phyloP scores from a whole-genome alignment of 2,797 vertebrate species.

The Epinephelus coioides region DNA sequence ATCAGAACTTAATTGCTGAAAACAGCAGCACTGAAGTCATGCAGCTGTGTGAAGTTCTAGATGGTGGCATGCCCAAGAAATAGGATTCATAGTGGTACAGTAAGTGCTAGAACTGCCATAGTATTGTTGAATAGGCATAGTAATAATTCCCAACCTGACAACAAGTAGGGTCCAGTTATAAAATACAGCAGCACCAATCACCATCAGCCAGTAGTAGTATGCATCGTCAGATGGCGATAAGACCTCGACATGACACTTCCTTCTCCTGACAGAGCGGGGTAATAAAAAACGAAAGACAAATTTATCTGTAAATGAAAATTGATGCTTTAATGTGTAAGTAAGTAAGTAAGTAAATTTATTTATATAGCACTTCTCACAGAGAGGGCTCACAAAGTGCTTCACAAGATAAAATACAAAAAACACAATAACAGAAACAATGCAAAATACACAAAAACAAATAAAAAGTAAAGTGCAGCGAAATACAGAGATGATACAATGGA shows the following conservation, averaged over 20 bases:
- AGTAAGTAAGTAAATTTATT: too few relatives aligned
- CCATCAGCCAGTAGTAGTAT: conserved; percentile 93
- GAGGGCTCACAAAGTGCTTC: too few relatives aligned
- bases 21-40: not conserved
- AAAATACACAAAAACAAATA: too few relatives aligned
- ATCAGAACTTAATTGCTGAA: not conserved
- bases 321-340: not conserved
- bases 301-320: not conserved
- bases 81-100: not conserved
- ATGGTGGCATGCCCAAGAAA: not conserved
- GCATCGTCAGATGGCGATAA: conserved; percentile 91
- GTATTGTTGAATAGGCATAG: not conserved
- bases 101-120: not conserved
- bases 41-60: too few relatives aligned
- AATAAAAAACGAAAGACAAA: not conserved
- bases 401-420: too few relatives aligned
- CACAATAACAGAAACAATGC: too few relatives aligned
- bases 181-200: conserved; percentile 90
- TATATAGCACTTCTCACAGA: too few relatives aligned
- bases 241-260: conserved; percentile 86
- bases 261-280: conserved; percentile 73
- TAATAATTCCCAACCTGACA: conserved; percentile 87
- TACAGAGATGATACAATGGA: too few relatives aligned
- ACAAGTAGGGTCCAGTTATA: conserved; percentile 94
- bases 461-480: too few relatives aligned